These are phyloP conservation scores for Origma solitaria DNA, from an alignment of 2,113 vertebrate species.

Conservation along the genomic window DNA sequence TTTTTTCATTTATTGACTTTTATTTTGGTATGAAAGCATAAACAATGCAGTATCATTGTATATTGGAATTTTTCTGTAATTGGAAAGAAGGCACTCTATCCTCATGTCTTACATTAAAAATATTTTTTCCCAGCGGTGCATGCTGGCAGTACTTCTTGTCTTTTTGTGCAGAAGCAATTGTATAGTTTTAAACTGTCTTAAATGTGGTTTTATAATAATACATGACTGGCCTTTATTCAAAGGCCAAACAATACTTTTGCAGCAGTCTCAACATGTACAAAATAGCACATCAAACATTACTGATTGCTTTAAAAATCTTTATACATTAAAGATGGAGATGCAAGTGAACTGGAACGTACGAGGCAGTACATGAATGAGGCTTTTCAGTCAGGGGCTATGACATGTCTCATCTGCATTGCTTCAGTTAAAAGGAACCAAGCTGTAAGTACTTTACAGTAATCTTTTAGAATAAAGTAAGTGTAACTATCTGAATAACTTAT, in stretches of 20 bases:
- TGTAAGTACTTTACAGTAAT: slow-evolving; percentile 71
- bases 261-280: not conserved
- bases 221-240: not conserved
- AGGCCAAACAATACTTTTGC: not conserved
- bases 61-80: not conserved
- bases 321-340: slow-evolving; percentile 80
- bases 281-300: not conserved
- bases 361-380: slow-evolving; percentile 91
- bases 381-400: slow-evolving; percentile 91
- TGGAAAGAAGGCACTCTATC: not conserved
- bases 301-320: slow-evolving; percentile 36
- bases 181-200: not conserved
- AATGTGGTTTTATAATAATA: not conserved
- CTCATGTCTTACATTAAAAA: not conserved
- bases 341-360: slow-evolving; percentile 81
- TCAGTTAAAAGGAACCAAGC: slow-evolving; percentile 93
- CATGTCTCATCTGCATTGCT: slow-evolving; percentile 95
- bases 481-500: not conserved
- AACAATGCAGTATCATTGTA: not conserved
- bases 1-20: not conserved
- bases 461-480: not conserved
- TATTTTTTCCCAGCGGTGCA: not conserved
- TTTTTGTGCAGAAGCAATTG: not conserved
- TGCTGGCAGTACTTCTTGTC: not conserved
- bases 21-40: not conserved